phyloP scores from a whole-genome alignment of 2,797 vertebrate species.

The Falco novaeseelandiae region DNA sequence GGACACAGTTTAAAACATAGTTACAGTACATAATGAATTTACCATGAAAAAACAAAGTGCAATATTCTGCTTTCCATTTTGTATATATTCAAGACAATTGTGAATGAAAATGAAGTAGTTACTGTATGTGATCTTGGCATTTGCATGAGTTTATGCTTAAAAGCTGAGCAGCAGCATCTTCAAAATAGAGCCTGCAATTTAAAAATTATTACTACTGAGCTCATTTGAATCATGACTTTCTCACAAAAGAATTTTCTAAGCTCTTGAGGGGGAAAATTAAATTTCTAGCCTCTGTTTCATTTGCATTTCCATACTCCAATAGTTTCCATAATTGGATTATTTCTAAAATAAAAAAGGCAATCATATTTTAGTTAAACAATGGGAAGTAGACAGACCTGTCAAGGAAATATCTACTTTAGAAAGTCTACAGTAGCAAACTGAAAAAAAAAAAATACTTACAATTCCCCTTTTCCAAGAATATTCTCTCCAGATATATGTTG shows the following conservation, averaged over 20 bases:
- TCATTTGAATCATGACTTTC: conserved; percentile 14
- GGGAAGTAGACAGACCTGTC: neutral
- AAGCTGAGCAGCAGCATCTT: neutral
- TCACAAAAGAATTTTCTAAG: neutral
- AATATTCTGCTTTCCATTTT: neutral
- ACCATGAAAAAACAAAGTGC: neutral
- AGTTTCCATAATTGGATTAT: conserved; percentile 28
- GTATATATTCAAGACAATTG: neutral
- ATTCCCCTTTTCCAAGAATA: neutral
- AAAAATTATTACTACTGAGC: neutral
- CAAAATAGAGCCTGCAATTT: neutral
- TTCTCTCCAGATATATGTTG: neutral
- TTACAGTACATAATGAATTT: neutral
- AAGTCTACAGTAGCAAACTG: neutral
- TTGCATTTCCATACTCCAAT: conserved; percentile 27
- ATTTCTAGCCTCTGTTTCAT: neutral
- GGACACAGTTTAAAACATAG: neutral
- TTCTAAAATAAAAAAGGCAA: conserved; percentile 9
- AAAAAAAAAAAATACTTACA: neutral
- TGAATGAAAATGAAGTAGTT: neutral
- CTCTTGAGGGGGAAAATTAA: conserved; percentile 9
- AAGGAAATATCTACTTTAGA: neutral
- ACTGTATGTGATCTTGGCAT: neutral
- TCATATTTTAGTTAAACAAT: conserved; percentile 29
- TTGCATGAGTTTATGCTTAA: neutral